A percentile compares a stretch with the other conserved stretches of the same genome.
These are phyloP conservation scores for Leguminivora glycinivorella DNA, from an alignment of 1,140 invertebrate genomes.

Conservation along the genomic window DNA sequence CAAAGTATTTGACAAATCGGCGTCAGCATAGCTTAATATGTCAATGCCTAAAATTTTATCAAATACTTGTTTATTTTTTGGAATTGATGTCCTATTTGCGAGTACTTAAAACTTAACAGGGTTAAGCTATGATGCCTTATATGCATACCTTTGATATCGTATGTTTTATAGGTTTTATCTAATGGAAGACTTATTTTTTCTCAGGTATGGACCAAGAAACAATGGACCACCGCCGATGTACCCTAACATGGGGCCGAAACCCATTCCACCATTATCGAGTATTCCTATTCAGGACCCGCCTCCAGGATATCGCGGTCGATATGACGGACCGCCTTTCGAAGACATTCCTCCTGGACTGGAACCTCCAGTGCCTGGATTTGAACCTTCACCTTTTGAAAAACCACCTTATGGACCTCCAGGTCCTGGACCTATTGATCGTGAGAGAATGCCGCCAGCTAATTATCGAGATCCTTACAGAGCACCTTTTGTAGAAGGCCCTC, in stretches of 20 bases:
- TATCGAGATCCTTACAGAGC: constrained; percentile 66
- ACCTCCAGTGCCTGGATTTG: constrained; percentile 78
- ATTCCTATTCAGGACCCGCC: constrained; percentile 51
- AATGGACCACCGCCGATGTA: constrained; percentile 58
- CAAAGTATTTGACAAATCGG: too few species aligned
- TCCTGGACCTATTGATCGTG: constrained; percentile 61
- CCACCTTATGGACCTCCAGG: constrained; percentile 61
- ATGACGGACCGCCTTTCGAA: constrained; percentile 67
- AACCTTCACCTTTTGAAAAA: constrained; percentile 74
- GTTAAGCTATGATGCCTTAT: too few species aligned
- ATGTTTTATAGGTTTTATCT: not conserved
- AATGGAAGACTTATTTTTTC: constrained; percentile 42
- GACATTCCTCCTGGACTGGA: constrained; percentile 75
- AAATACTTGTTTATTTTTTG: too few species aligned
- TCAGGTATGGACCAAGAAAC: constrained; percentile 69
- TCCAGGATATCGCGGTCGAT: constrained; percentile 64
- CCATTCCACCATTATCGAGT: constrained; percentile 49
- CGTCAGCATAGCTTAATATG: too few species aligned
- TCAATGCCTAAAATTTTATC: too few species aligned
- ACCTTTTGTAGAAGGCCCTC: constrained; percentile 56
- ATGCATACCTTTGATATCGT: not conserved
- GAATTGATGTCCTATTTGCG: too few species aligned
- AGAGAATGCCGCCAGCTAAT: constrained; percentile 59
- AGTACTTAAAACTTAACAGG: too few species aligned
- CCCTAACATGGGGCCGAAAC: constrained; percentile 56